phyloP scores from a whole-genome alignment of 2,113 vertebrate species.

The Crotalus horridus region DNA sequence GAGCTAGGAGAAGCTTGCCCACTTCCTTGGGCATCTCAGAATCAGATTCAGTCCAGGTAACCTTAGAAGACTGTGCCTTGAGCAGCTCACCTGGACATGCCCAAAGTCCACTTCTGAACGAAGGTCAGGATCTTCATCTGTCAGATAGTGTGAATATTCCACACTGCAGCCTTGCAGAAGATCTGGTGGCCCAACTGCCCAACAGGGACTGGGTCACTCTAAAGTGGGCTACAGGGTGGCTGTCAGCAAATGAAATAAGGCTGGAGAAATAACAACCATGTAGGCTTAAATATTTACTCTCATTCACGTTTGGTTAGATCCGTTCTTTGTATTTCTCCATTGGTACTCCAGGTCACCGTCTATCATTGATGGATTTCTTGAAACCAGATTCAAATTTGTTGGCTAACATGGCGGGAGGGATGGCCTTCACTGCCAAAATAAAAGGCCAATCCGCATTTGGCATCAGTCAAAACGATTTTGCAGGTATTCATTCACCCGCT shows the following conservation, averaged over 20 bases:
- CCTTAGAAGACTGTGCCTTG: neutral
- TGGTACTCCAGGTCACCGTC: neutral
- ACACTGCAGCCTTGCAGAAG: neutral
- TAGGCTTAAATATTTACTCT: neutral
- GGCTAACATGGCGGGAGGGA: neutral
- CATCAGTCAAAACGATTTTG: neutral
- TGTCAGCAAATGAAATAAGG: neutral
- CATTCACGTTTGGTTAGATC: neutral
- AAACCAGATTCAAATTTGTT: neutral
- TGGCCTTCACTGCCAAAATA: neutral
- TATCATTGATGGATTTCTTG: neutral
- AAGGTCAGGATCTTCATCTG: neutral
- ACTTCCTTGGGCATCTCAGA: neutral
- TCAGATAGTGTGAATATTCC: neutral
- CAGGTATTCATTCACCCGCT: neutral
- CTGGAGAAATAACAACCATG: neutral
- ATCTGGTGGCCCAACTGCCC: neutral
- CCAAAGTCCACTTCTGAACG: neutral
- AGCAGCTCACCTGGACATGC: neutral
- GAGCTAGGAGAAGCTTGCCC: neutral
- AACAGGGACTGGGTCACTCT: neutral
- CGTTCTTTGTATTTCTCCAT: neutral
- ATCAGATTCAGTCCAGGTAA: neutral
- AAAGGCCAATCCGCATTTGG: neutral
- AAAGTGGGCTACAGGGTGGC: neutral